Conservation (phyloP, 2,797 vertebrate genomes). For the Argyrosomus regius region DNA sequence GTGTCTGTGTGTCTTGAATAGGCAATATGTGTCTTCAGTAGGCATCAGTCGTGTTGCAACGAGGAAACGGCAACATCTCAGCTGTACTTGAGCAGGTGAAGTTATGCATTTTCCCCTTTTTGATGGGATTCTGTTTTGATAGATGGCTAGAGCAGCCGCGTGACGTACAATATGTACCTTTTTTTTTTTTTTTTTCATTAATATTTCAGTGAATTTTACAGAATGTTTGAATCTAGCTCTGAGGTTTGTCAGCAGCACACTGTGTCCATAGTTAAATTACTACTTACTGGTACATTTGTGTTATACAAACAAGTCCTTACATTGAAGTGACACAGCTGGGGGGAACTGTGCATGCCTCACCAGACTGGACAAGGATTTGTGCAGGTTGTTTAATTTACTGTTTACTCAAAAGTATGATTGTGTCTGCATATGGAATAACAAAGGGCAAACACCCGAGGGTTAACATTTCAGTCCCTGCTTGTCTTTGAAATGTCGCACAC, state of each 20-base stretch:
- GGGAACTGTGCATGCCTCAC: conserved; percentile 25
- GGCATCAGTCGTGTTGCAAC: conserved; percentile 60
- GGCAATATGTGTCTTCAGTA: conserved; percentile 58
- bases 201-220: conserved; percentile 44
- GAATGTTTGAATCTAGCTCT: conserved; percentile 41
- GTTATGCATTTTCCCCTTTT: conserved; percentile 66
- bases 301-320: conserved; percentile 12
- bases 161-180: conserved; percentile 35
- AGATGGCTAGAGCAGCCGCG: conserved; percentile 25
- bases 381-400: conserved; percentile 13
- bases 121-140: conserved; percentile 64
- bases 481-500: conserved; percentile 14
- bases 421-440: conserved; percentile 20
- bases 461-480: conserved; percentile 21
- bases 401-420: conserved; percentile 15
- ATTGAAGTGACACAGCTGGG: conserved; percentile 6
- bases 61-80: conserved; percentile 40
- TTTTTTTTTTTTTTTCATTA: background rate
- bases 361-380: conserved; percentile 27
- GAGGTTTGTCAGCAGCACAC: conserved; percentile 40
- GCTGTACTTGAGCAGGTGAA: conserved; percentile 54
- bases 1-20: conserved; percentile 55
- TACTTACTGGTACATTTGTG: conserved; percentile 13
- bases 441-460: conserved; percentile 12
- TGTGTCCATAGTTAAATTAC: conserved; percentile 17